These are phyloP conservation scores for Ciconia maguari DNA, from an alignment of 2,113 vertebrate species.

Conservation along the genomic window DNA sequence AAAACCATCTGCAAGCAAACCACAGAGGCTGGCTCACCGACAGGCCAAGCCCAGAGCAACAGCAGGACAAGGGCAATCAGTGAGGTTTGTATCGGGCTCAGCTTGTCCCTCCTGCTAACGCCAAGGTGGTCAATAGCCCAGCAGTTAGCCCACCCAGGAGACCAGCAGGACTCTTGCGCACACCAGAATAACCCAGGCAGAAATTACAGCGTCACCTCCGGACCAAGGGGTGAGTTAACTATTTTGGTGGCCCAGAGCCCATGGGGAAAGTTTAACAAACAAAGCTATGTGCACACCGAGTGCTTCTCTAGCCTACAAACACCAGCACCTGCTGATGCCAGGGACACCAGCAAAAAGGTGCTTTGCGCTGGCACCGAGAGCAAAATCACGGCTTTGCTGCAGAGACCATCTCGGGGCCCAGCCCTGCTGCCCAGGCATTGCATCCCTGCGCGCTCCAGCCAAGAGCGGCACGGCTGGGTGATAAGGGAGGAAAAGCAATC, in stretches of 20 bases:
- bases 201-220: not conserved
- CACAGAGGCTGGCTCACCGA: not conserved
- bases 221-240: too few relatives aligned
- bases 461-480: not conserved
- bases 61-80: not conserved
- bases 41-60: not conserved
- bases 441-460: not conserved
- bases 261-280: not conserved
- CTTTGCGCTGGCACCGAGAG: too few relatives aligned
- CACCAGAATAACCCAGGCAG: not conserved
- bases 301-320: not conserved
- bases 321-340: not conserved
- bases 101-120: fast-evolving
- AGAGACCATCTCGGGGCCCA: not conserved
- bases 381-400: not conserved
- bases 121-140: not conserved
- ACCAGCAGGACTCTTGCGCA: not conserved
- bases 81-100: not conserved
- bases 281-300: fast-evolving
- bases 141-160: not conserved
- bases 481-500: not conserved
- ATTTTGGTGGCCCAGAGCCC: too few relatives aligned
- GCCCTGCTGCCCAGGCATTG: not conserved
- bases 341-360: not conserved
- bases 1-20: conserved; percentile 77